phyloP scores from a whole-genome alignment of 2,797 vertebrate genomes.

The Melanotaenia parkinsoni region DNA sequence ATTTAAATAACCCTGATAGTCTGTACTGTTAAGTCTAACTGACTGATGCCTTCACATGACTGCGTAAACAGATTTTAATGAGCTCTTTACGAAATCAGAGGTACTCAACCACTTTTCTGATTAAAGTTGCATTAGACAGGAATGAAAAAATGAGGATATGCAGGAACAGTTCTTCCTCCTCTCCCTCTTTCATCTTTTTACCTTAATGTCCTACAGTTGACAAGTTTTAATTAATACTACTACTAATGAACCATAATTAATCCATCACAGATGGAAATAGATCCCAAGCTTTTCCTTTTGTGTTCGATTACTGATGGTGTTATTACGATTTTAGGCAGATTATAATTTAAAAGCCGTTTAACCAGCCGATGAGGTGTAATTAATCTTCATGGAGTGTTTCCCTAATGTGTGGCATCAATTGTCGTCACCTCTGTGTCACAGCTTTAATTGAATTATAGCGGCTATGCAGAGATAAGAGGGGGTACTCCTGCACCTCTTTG shows the following conservation, averaged over 20 bases:
- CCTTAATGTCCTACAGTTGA: slow-evolving; percentile 43
- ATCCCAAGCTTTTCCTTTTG: slow-evolving; percentile 57
- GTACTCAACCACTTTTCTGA: slow-evolving; percentile 58
- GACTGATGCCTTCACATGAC: slow-evolving; percentile 17
- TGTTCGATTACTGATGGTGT: slow-evolving; percentile 66
- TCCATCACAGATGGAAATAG: slow-evolving; percentile 55
- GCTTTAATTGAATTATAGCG: slow-evolving; percentile 74
- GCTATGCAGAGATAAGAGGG: slow-evolving; percentile 44
- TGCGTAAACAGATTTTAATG: slow-evolving; percentile 45
- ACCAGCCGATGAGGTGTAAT: slow-evolving; percentile 63
- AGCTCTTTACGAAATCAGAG: slow-evolving; percentile 49
- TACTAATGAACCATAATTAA: slow-evolving; percentile 72
- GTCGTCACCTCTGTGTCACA: slow-evolving; percentile 69
- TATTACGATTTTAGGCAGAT: slow-evolving; percentile 74
- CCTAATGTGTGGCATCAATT: slow-evolving; percentile 62
- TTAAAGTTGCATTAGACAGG: slow-evolving; percentile 56
- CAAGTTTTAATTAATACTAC: slow-evolving; percentile 52
- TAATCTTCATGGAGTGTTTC: slow-evolving; percentile 60
- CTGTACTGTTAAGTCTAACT: slow-evolving; percentile 7
- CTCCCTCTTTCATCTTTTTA: slow-evolving; percentile 12
- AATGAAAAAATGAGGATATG: slow-evolving; percentile 43
- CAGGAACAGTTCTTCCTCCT: not conserved
- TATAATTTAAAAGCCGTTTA: slow-evolving; percentile 65
- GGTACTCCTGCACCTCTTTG: slow-evolving; percentile 16
- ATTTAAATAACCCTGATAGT: slow-evolving; percentile 6